Percentiles rank a stretch among this genome's conserved stretches.
Conservation (phyloP, 2,888 invertebrate genomes). For the Oxytorus armatus region DNA sequence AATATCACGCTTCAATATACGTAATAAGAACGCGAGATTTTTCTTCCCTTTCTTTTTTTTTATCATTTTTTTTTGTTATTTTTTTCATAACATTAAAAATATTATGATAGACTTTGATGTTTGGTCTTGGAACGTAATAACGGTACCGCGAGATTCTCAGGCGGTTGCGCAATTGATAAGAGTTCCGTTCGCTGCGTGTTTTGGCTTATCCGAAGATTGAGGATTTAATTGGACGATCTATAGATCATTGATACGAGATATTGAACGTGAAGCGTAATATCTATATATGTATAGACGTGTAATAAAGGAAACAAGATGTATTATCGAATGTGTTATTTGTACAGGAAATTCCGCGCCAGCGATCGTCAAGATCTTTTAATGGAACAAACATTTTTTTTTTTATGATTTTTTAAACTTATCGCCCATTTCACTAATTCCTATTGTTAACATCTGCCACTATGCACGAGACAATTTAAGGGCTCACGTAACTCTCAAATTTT, state of each 20-base stretch:
- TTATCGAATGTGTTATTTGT: background rate
- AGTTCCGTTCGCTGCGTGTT: background rate
- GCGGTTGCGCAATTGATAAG: conserved; percentile 51
- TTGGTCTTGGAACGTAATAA: conserved; percentile 5
- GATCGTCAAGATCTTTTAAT: too few species aligned
- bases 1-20: background rate
- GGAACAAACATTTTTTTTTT: too few species aligned
- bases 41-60: background rate
- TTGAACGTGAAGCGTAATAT: conserved; percentile 23
- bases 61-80: background rate
- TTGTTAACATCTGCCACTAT: too few species aligned
- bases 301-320: conserved; percentile 10
- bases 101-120: conserved; percentile 50
- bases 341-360: background rate
- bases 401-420: too few species aligned
- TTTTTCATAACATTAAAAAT: background rate
- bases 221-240: conserved; percentile 34
- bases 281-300: background rate
- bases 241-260: conserved; percentile 30
- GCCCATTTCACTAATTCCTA: too few species aligned
- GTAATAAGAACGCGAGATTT: conserved; percentile 14
- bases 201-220: conserved; percentile 37
- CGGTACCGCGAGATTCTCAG: conserved; percentile 6
- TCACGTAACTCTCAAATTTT: too few species aligned
- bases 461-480: too few species aligned